Evolutionary conservation across 2,888 invertebrate species (phyloP).

Genomic region (Acanthoscelides obtectus): DNA sequence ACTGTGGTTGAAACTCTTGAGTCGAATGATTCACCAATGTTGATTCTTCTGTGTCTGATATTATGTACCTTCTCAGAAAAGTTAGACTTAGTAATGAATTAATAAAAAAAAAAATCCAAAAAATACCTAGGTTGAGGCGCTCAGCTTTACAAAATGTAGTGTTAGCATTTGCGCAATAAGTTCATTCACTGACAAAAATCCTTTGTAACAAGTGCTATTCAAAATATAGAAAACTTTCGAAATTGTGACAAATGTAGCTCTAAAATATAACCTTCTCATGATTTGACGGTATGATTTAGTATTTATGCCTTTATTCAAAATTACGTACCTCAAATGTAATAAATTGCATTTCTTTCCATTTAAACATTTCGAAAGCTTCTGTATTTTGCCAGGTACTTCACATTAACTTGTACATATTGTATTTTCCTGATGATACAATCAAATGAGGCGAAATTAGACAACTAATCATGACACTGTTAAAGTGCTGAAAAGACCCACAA

Average conservation of each 20-base stretch:
- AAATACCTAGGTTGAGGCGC: constrained; percentile 36
- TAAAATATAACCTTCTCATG: no score
- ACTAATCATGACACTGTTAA: neutral
- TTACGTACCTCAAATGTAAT: no score
- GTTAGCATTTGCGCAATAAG: neutral
- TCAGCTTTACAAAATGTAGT: constrained; percentile 37
- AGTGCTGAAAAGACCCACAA: neutral
- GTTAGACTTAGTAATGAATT: constrained; percentile 42
- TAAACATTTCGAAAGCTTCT: neutral
- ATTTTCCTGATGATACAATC: neutral
- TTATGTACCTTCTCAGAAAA: constrained; percentile 44
- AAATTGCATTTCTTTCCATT: neutral
- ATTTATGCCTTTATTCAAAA: no score
- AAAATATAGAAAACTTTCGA: neutral
- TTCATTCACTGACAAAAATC: neutral
- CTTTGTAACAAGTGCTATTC: neutral
- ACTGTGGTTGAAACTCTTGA: neutral
- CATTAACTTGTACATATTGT: neutral
- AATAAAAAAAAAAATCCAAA: constrained; percentile 33
- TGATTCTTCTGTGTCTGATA: constrained; percentile 44
- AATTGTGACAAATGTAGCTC: no score
- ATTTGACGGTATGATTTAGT: no score
- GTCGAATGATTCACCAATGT: neutral
- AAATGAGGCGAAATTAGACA: neutral
- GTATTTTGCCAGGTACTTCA: neutral